phyloP scores from a whole-genome alignment of 2,113 vertebrate genomes.

The Callorhinus ursinus region DNA sequence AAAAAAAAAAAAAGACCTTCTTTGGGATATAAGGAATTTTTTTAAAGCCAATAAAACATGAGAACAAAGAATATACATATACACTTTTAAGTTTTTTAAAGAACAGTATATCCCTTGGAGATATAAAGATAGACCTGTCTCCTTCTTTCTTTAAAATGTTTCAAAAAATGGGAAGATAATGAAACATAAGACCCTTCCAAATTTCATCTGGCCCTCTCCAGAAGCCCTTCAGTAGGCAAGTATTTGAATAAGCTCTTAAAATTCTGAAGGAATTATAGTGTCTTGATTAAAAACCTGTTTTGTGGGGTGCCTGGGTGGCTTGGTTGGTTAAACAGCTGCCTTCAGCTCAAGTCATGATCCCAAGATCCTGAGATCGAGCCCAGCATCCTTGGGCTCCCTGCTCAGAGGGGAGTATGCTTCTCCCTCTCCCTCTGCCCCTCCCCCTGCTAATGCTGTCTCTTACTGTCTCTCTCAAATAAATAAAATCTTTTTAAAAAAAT shows the following conservation, averaged over 20 bases:
- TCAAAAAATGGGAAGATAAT: slow-evolving; percentile 16
- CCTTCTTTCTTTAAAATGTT: slow-evolving; percentile 33
- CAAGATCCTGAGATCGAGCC: no score
- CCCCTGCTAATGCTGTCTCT: no score
- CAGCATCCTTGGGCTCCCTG: no score
- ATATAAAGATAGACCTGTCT: slow-evolving; percentile 11
- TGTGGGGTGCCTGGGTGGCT: background rate
- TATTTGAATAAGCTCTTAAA: slow-evolving; percentile 52
- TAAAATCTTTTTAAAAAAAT: no score
- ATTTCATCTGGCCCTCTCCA: background rate
- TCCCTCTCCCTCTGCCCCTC: no score
- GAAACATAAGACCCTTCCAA: slow-evolving; percentile 15
- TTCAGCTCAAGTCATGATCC: no score
- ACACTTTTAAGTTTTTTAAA: background rate
- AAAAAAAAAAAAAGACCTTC: background rate
- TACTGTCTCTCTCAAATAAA: no score
- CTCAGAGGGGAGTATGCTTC: no score
- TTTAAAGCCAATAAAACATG: background rate
- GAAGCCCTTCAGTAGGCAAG: background rate
- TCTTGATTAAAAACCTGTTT: slow-evolving; percentile 48
- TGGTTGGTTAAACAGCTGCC: no score
- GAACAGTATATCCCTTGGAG: background rate
- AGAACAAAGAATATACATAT: slow-evolving; percentile 23
- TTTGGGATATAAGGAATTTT: background rate
- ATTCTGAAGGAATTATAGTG: background rate